A percentile compares a stretch with the other conserved stretches of the same genome.
These are phyloP conservation scores for Cacoxenus indagator DNA, from an alignment of 2,888 invertebrate species.

Conservation along the genomic window DNA sequence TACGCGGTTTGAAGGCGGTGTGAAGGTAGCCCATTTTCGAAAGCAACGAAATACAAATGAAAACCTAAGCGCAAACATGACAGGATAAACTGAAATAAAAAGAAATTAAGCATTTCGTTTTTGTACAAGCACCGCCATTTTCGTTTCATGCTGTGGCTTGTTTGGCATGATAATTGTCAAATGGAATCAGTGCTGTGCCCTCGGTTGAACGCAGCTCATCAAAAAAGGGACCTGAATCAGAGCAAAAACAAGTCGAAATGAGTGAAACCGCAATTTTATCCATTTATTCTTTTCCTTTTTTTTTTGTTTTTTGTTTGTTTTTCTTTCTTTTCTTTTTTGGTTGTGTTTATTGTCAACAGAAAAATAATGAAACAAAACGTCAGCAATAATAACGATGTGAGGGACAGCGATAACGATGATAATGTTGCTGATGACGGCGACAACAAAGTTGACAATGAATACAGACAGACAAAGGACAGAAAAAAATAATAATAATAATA, in stretches of 20 bases:
- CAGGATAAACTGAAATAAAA: slow-evolving; percentile 7
- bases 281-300: too few species aligned
- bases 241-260: not conserved
- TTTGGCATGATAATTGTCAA: slow-evolving; percentile 4
- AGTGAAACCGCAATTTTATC: slow-evolving; percentile 1
- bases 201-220: not conserved
- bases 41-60: not conserved
- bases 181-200: not conserved
- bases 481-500: not conserved
- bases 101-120: slow-evolving; percentile 17
- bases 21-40: too few species aligned
- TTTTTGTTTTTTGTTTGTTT: not conserved
- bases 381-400: slow-evolving; percentile 1
- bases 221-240: not conserved
- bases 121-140: not conserved
- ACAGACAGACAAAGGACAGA: slow-evolving; percentile 3
- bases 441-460: not conserved
- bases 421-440: not conserved
- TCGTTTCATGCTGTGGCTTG: not conserved
- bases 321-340: too few species aligned
- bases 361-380: slow-evolving; percentile 12
- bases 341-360: slow-evolving; percentile 6
- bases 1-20: too few species aligned
- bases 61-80: slow-evolving; percentile 7
- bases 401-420: not conserved